phyloP scores from a whole-genome alignment of 2,113 vertebrate species.

The Phodopus roborovskii region DNA sequence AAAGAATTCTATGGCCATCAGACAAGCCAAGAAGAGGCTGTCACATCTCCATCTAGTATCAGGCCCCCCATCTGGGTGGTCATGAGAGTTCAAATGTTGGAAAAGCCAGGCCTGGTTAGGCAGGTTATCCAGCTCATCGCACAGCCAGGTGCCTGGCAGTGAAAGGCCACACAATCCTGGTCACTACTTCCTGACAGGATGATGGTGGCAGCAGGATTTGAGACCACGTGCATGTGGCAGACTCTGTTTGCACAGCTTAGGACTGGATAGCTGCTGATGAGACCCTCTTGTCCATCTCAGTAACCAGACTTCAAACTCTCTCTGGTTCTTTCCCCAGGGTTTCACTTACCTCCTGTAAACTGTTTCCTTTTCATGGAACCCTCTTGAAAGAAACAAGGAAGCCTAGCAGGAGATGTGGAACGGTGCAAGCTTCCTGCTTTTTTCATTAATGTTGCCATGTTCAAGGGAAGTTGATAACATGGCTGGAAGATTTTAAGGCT shows the following conservation, averaged over 20 bases:
- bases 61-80: neutral
- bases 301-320: neutral
- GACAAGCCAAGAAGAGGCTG: neutral
- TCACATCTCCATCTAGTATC: neutral
- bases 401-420: neutral
- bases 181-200: neutral
- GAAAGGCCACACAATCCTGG: neutral
- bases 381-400: constrained; percentile 10
- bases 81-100: constrained; percentile 15
- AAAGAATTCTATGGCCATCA: neutral
- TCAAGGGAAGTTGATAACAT: neutral
- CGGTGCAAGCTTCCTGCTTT: constrained; percentile 32
- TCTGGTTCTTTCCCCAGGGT: neutral
- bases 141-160: neutral
- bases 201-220: neutral
- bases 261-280: neutral
- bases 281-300: neutral
- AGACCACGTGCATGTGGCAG: neutral
- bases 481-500: neutral
- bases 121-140: neutral
- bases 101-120: neutral
- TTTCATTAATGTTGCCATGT: neutral
- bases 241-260: neutral
- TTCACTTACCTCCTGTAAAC: neutral
- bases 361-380: neutral